phyloP scores from a whole-genome alignment of 2,888 invertebrate species.

The Osedax frankpressi region DNA sequence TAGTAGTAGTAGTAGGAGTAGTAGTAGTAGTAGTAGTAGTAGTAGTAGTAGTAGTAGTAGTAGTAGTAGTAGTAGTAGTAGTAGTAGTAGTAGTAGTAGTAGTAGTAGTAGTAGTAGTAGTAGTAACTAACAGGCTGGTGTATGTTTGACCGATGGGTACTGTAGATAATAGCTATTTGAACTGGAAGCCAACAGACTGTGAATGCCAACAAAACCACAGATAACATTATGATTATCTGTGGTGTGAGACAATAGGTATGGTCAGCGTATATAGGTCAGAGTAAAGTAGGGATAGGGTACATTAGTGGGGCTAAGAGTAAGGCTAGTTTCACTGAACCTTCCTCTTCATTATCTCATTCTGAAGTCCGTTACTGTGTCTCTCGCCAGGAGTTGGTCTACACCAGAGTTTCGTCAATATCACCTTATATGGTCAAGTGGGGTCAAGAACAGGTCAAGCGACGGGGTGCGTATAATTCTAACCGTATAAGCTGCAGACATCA shows the following conservation, averaged over 20 bases:
- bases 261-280: neutral
- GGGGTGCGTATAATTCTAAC: neutral
- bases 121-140: constrained; percentile 27
- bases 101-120: too few relatives aligned
- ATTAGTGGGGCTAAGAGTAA: too few relatives aligned
- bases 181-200: constrained; percentile 62
- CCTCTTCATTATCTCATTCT: constrained; percentile 38
- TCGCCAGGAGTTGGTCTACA: constrained; percentile 44
- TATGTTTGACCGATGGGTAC: constrained; percentile 30
- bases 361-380: constrained; percentile 32
- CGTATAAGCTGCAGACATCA: constrained; percentile 61
- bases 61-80: too few relatives aligned
- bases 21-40: too few relatives aligned
- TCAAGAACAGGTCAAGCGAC: neutral
- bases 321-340: too few relatives aligned
- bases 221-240: constrained; percentile 58
- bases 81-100: too few relatives aligned
- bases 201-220: constrained; percentile 58
- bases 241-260: constrained; percentile 11
- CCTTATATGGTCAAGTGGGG: neutral
- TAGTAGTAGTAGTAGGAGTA: too few relatives aligned
- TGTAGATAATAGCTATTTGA: constrained; percentile 49
- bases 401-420: constrained; percentile 57
- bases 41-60: too few relatives aligned
- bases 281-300: neutral